Evolutionary conservation across 2,888 invertebrate species (phyloP).

Genomic region (Glyphotaelius pellucidus): DNA sequence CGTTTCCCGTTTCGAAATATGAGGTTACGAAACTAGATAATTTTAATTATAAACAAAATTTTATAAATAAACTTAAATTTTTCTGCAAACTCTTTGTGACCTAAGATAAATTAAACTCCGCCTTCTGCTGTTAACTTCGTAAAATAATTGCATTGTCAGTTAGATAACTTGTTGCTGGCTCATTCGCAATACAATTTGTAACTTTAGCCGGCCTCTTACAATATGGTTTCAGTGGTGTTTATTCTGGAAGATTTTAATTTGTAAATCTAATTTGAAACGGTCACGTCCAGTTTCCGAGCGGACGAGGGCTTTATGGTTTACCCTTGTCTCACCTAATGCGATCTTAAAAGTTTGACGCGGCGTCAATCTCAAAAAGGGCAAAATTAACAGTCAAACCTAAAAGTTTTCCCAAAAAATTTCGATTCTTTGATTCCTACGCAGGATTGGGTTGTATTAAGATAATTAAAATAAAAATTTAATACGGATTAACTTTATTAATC

Average conservation of each 20-base stretch:
- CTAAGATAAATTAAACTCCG: background rate
- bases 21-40: no score
- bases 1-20: no score
- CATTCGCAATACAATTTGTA: background rate
- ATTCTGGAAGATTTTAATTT: background rate
- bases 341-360: background rate
- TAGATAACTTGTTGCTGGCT: background rate
- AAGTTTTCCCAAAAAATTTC: no score
- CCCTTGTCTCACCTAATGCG: background rate
- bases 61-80: no score
- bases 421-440: no score
- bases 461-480: no score
- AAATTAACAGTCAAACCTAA: background rate
- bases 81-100: background rate
- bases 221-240: background rate
- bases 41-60: no score
- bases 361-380: background rate
- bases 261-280: conserved; percentile 27
- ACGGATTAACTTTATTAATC: no score
- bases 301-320: background rate
- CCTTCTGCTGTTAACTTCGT: background rate
- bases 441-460: no score
- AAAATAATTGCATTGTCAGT: background rate
- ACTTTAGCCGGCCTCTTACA: background rate
- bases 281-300: background rate